Percentiles rank a stretch among this genome's conserved stretches.
Evolutionary conservation across 2,888 invertebrate genomes (phyloP).

Genomic region (Hartigia nigra): DNA sequence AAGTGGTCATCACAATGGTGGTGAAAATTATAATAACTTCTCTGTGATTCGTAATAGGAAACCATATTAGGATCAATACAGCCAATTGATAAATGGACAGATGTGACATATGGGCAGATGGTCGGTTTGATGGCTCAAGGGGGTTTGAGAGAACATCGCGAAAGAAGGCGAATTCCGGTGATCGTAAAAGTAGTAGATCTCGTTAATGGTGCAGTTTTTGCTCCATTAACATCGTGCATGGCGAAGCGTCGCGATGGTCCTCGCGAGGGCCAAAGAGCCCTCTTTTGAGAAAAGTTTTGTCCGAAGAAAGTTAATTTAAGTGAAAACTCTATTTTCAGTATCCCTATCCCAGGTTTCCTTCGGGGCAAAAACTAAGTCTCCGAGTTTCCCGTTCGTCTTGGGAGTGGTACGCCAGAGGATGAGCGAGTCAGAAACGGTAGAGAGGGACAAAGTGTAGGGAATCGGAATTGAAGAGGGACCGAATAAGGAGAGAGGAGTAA

Average conservation of each 20-base stretch:
- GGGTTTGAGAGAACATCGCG: background rate
- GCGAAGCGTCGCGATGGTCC: background rate
- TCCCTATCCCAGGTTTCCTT: constrained; percentile 23
- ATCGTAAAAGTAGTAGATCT: background rate
- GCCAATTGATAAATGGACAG: background rate
- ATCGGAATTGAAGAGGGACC: background rate
- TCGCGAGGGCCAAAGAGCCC: constrained; percentile 1
- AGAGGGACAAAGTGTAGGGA: background rate
- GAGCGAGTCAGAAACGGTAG: background rate
- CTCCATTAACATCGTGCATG: constrained; percentile 3
- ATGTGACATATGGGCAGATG: background rate
- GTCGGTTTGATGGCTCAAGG: background rate
- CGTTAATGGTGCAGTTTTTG: constrained; percentile 5
- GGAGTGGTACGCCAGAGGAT: background rate
- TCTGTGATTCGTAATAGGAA: background rate
- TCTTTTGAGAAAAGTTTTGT: constrained; percentile 21
- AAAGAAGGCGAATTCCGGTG: background rate
- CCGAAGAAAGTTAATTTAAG: constrained; percentile 41
- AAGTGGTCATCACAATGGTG: background rate
- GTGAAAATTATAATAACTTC: background rate
- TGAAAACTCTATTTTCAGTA: constrained; percentile 42
- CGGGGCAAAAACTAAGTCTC: constrained; percentile 17
- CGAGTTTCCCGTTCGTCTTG: constrained; percentile 8
- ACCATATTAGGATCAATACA: background rate
- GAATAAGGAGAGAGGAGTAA: background rate